Evolutionary conservation across 35 echinoderm and acorn worm species (phyloP), one percentile per base, ranked within the genome.

Genomic region (Holothuria glaberrima): DNA sequence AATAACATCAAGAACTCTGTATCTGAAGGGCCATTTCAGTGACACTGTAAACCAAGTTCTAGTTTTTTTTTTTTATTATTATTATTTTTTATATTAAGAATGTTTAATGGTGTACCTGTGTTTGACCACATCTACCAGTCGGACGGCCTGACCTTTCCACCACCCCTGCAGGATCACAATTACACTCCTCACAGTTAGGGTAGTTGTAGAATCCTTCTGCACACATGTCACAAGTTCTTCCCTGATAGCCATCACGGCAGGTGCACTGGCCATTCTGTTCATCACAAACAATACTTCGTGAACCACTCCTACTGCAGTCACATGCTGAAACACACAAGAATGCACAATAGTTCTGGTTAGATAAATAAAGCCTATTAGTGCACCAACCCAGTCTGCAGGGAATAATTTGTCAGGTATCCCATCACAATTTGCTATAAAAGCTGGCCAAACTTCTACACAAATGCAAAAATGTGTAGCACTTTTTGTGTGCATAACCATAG

Each of bases 101-200:
- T 7, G 36, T 41, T 41, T 54, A 5, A 46, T 46, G n/a, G 0
- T 60, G 27, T 86, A 95, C 96, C 93, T 87, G 80, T 44, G 96
- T 98, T 35, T 94, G 85, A 6, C 96, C 96, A 84, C 96, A 98
- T 19, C 96, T 92, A 25, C 96, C 96, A 1, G 94, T 86, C 7
- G 96, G 96, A 65, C 93, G 68, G 35, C 96, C 96, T 18, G 96
- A 91, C 9, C 91, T 69, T 28, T 94, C 96, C 16, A 95, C 60
- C 34, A 98, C 95, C 24, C 96, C 96, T 26, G 93, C 96, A 52
- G 96, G 96, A 62, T 94, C 91, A 76, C 96, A 94, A 80, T 94
- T 94, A 50, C 92, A 94, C 41, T 94, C 92, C 83, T 98, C 92
- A 26, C 96, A 98, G 35, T 58, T 63, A 3, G 96, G 90, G 56